phyloP scores from a whole-genome alignment of 2,888 invertebrate species.

The Perithous albicinctus region DNA sequence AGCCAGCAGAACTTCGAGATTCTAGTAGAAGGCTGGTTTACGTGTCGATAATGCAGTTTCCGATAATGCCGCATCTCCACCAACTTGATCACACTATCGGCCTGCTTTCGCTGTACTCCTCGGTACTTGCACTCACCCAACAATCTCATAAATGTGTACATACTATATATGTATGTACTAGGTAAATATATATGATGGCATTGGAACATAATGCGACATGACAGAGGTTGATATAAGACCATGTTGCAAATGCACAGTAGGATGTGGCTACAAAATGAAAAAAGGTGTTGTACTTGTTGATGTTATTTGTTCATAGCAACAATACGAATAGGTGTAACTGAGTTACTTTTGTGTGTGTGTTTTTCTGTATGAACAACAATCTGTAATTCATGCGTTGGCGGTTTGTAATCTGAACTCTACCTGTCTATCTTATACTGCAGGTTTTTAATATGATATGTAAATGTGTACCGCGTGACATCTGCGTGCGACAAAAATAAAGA shows the following conservation, averaged over 20 bases:
- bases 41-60: conserved; percentile 79
- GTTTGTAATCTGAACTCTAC: not conserved
- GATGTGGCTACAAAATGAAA: not conserved
- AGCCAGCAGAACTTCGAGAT: conserved; percentile 41
- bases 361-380: no score
- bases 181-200: not conserved
- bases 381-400: not conserved
- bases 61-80: conserved; percentile 74
- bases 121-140: conserved; percentile 48
- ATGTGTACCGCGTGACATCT: no score
- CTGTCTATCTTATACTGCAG: not conserved
- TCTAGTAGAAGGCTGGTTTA: conserved; percentile 37
- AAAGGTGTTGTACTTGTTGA: no score
- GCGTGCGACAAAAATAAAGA: no score
- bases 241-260: not conserved
- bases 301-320: no score
- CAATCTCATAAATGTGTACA: conserved; percentile 7
- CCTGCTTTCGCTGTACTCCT: conserved; percentile 41
- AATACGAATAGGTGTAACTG: no score
- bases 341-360: no score
- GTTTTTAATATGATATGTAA: no score
- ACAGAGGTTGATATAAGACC: no score
- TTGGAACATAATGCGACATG: not conserved
- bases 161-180: not conserved
- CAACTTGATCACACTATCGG: conserved; percentile 73